phyloP scores from a whole-genome alignment of 1,140 invertebrate species.

The Hylyphantes graminicola region DNA sequence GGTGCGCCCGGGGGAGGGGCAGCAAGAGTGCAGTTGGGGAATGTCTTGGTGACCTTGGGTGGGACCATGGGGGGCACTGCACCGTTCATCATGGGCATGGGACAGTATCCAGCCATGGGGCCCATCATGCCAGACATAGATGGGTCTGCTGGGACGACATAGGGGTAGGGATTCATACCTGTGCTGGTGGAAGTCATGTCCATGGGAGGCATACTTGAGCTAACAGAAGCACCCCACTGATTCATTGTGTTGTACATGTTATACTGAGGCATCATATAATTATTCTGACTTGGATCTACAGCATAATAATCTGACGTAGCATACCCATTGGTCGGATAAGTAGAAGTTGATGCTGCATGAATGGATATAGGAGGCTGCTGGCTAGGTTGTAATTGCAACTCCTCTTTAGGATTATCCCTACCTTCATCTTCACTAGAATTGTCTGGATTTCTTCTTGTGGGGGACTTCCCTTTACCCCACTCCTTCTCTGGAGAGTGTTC shows the following conservation, averaged over 20 bases:
- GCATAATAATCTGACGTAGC: neutral
- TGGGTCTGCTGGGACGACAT: neutral
- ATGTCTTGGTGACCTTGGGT: constrained; percentile 79
- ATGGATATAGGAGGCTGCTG: neutral
- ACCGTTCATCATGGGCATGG: neutral
- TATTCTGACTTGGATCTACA: neutral
- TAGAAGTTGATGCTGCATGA: neutral
- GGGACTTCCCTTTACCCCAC: too few relatives aligned
- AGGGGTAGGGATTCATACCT: neutral
- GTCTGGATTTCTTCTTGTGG: too few relatives aligned
- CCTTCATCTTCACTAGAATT: neutral
- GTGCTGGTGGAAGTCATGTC: neutral
- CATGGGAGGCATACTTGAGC: neutral
- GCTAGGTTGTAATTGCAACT: neutral
- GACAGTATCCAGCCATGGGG: neutral
- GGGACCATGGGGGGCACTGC: neutral
- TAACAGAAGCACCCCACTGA: neutral
- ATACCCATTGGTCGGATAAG: neutral
- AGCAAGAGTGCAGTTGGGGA: constrained; percentile 83
- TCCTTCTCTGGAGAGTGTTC: too few relatives aligned
- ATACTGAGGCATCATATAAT: neutral
- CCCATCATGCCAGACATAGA: constrained; percentile 6
- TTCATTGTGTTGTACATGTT: neutral
- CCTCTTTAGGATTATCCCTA: neutral
- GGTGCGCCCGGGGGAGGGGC: constrained; percentile 86